Evolutionary conservation across 2,113 vertebrate species (phyloP), one percentile per base, ranked within the genome.

Genomic region (Sebastes fasciatus): DNA sequence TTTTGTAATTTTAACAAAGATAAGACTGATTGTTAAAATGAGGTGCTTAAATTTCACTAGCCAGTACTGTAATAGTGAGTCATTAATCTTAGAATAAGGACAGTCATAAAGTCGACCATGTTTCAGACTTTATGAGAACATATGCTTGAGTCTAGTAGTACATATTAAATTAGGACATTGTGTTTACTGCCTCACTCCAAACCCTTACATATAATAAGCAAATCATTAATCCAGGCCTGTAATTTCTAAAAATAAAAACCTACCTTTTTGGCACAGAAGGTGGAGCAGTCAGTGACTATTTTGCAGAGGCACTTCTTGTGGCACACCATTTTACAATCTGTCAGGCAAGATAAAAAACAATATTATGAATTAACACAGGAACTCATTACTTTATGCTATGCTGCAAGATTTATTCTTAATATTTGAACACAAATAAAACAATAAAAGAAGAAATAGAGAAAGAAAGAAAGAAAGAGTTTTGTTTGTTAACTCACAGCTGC

Each of bases 281-380:
- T 95, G 13, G 94, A 94, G 87, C 98, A 99, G 90, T 91, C 94
- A 1, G 85, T 97, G 90, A 95, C 93, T 70, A 99, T 97, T 94
- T 97, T 99, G 86, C 87, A 89, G 84, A 98, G 91, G 71, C 98
- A 99, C 80, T 99, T 99, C 95, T 97, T 99, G 93, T 99, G 98
- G 92, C 97, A 99, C 60, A 96, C 97, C 96, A 99, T 95, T 92
- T 99, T 99, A 92, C 98, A 99, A 86, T 93, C 98, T 99, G 83
- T 63, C 75, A 83, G 48, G 67, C 58, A 73, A 85, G 19, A 73
- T 49, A 57, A 23, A 14, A 7, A 17, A 2, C 16, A 23, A 72
- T 3, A n/a, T 1, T 1, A 6, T n/a, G 7, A 21, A 52, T 6
- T 0, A 57, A 6, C 4, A 13, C 12, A 26, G 12, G 34, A 34